phyloP scores from a whole-genome alignment of 2,888 invertebrate species.

The Dyspetes luteomarginatus region DNA sequence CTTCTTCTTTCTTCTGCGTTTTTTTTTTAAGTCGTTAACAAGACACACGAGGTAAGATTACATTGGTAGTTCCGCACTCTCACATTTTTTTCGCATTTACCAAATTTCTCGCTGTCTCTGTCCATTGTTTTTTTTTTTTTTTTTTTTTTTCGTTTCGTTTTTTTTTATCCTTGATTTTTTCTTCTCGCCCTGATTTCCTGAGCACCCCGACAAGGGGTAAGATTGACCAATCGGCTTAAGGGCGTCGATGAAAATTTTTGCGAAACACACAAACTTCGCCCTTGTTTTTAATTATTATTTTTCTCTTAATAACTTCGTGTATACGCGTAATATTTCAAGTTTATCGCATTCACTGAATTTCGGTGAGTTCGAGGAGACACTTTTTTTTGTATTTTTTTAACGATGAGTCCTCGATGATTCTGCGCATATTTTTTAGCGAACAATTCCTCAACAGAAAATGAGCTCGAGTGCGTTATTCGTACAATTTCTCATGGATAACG shows the following conservation, averaged over 20 bases:
- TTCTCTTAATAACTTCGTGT: slow-evolving; percentile 34
- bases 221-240: slow-evolving; percentile 35
- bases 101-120: slow-evolving; percentile 53
- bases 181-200: too few relatives aligned
- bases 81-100: slow-evolving; percentile 50
- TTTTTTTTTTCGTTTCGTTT: slow-evolving; percentile 16
- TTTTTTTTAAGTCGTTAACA: slow-evolving; percentile 78
- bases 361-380: slow-evolving; percentile 49
- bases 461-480: background rate
- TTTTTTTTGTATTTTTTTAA: slow-evolving; percentile 40
- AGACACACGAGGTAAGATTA: slow-evolving; percentile 82
- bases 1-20: slow-evolving; percentile 71
- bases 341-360: slow-evolving; percentile 39
- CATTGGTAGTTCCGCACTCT: slow-evolving; percentile 67
- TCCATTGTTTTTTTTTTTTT: slow-evolving; percentile 20
- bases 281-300: slow-evolving; percentile 15
- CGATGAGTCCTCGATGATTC: background rate
- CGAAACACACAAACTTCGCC: slow-evolving; percentile 21
- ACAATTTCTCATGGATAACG: slow-evolving; percentile 1
- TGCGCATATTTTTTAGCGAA: background rate
- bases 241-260: slow-evolving; percentile 46
- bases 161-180: slow-evolving; percentile 33
- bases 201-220: slow-evolving; percentile 25
- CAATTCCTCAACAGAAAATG: background rate
- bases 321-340: slow-evolving; percentile 33